Conservation (phyloP, 2,888 invertebrate genomes). For the Himalopsyche anomala region DNA sequence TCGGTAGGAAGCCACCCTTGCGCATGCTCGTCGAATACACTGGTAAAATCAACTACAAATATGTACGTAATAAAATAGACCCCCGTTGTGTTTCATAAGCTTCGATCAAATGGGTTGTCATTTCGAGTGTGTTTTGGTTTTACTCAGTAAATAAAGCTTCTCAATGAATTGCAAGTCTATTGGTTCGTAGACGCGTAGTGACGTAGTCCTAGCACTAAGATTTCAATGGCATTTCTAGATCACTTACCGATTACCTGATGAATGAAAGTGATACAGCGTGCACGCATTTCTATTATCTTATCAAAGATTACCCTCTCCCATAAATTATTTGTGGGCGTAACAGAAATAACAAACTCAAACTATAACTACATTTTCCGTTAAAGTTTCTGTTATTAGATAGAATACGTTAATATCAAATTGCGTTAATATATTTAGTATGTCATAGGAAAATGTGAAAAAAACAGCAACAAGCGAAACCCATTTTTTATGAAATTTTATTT, state of each 20-base stretch:
- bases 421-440: too few relatives aligned
- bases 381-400: too few relatives aligned
- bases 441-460: too few relatives aligned
- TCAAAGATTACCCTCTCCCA: not conserved
- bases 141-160: not conserved
- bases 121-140: conserved; percentile 29
- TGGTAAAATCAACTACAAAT: conserved; percentile 54
- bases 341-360: not conserved
- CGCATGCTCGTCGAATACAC: conserved; percentile 54
- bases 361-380: too few relatives aligned
- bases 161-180: not conserved
- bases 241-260: conserved; percentile 8
- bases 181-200: not conserved
- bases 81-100: conserved; percentile 55
- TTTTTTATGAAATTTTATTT: too few relatives aligned
- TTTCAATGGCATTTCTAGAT: conserved; percentile 19
- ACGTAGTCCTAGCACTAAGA: not conserved
- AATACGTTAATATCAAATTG: too few relatives aligned
- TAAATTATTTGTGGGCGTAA: not conserved
- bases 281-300: not conserved
- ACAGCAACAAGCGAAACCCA: too few relatives aligned
- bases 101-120: conserved; percentile 36
- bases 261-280: conserved; percentile 28
- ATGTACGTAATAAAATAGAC: conserved; percentile 53
- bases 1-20: not conserved